Percentiles rank a stretch among this genome's conserved stretches.
Evolutionary conservation across 2,888 invertebrate species (phyloP).

Genomic region (Yponomeuta cagnagella): DNA sequence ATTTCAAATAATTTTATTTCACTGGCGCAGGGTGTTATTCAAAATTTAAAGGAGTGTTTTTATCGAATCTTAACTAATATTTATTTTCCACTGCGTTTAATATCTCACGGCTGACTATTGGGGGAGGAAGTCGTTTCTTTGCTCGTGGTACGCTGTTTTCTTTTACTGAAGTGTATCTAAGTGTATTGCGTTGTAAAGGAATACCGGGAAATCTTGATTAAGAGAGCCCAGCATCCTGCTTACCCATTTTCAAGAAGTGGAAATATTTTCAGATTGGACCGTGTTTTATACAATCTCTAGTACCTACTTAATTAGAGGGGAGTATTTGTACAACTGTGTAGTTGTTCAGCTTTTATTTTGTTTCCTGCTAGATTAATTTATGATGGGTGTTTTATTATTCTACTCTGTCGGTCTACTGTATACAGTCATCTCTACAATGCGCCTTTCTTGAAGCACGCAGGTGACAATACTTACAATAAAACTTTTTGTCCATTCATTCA

Average conservation of each 20-base stretch:
- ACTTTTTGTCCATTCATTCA: too few relatives aligned
- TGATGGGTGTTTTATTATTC: too few relatives aligned
- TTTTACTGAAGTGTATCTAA: not conserved
- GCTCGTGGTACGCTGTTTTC: not conserved
- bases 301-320: too few relatives aligned
- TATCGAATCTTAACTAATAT: not conserved
- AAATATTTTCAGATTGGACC: not conserved
- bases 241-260: not conserved
- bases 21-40: not conserved
- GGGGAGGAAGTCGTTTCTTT: not conserved
- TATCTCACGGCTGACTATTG: not conserved
- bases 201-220: slow-evolving; percentile 1
- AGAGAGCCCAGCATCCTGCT: not conserved
- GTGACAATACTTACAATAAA: too few relatives aligned
- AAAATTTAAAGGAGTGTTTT: not conserved
- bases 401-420: too few relatives aligned
- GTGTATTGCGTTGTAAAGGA: not conserved
- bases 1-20: slow-evolving; percentile 9
- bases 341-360: too few relatives aligned
- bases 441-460: too few relatives aligned
- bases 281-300: not conserved
- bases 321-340: too few relatives aligned
- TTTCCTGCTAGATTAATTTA: too few relatives aligned
- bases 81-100: not conserved
- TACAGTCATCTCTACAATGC: too few relatives aligned